Conservation (phyloP, 2,797 vertebrate genomes). For the Anisognathus igniventris region DNA sequence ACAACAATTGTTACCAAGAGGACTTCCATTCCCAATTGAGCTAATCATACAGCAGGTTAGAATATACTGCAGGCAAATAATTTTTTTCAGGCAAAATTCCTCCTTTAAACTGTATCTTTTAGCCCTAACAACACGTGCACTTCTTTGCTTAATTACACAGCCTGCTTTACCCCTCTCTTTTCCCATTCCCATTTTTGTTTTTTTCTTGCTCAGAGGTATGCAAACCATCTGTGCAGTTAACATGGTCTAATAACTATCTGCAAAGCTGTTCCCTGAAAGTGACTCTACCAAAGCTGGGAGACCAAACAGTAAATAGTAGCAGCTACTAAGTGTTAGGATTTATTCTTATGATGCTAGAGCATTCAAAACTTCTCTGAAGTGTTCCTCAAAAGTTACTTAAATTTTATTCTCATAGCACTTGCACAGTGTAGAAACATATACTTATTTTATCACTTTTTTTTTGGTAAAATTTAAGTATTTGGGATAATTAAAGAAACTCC, state of each 20-base stretch:
- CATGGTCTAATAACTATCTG: neutral
- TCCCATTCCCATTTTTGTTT: neutral
- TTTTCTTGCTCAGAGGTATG: neutral
- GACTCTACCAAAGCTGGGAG: neutral
- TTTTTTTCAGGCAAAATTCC: neutral
- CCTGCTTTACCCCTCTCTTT: neutral
- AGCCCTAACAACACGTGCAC: neutral
- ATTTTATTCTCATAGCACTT: neutral
- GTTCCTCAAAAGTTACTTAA: neutral
- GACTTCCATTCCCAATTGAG: neutral
- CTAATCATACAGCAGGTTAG: neutral
- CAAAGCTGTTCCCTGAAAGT: neutral
- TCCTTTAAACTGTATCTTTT: neutral
- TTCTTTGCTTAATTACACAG: neutral
- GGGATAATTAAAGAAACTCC: neutral
- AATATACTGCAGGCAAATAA: neutral
- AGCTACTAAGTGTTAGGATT: neutral
- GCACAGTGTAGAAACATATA: neutral
- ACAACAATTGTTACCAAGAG: neutral
- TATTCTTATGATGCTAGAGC: neutral
- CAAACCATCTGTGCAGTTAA: conserved; percentile 11
- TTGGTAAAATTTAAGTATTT: neutral
- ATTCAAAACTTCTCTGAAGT: neutral
- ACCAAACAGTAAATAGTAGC: neutral
- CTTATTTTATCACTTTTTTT: neutral